These are phyloP conservation scores for Molorchus minor DNA, from an alignment of 2,888 invertebrate genomes.

Conservation along the genomic window DNA sequence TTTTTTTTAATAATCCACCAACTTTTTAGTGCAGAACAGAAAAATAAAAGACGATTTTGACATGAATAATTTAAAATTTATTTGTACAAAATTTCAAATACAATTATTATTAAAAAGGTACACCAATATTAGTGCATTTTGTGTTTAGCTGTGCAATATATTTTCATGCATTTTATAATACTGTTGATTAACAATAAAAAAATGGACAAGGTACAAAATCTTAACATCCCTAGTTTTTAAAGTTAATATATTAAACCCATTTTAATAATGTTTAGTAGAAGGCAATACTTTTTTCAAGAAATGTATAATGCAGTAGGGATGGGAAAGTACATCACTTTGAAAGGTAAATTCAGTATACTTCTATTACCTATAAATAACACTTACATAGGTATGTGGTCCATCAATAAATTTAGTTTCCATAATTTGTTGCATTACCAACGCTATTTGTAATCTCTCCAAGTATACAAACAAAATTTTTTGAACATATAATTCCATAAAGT, in stretches of 20 bases:
- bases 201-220: constrained; percentile 51
- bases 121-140: constrained; percentile 52
- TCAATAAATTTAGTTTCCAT: constrained; percentile 8
- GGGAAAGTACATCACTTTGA: constrained; percentile 12
- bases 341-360: constrained; percentile 31
- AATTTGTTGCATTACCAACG: background rate
- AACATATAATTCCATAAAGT: too few relatives aligned
- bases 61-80: constrained; percentile 46
- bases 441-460: too few relatives aligned
- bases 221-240: constrained; percentile 37
- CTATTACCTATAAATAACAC: constrained; percentile 34
- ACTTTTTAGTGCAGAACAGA: too few relatives aligned
- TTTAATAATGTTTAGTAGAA: constrained; percentile 42
- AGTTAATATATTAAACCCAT: constrained; percentile 28
- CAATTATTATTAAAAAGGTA: constrained; percentile 50
- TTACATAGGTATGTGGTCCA: constrained; percentile 25
- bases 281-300: constrained; percentile 41
- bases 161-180: constrained; percentile 39
- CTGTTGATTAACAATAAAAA: constrained; percentile 40
- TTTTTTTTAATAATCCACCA: too few relatives aligned
- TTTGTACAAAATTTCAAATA: constrained; percentile 56
- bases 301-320: constrained; percentile 26
- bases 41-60: constrained; percentile 9
- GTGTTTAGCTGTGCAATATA: constrained; percentile 55
- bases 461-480: too few relatives aligned